These are phyloP conservation scores for Plebejus melissa DNA, from an alignment of 2,888 invertebrate genomes.

Conservation along the genomic window DNA sequence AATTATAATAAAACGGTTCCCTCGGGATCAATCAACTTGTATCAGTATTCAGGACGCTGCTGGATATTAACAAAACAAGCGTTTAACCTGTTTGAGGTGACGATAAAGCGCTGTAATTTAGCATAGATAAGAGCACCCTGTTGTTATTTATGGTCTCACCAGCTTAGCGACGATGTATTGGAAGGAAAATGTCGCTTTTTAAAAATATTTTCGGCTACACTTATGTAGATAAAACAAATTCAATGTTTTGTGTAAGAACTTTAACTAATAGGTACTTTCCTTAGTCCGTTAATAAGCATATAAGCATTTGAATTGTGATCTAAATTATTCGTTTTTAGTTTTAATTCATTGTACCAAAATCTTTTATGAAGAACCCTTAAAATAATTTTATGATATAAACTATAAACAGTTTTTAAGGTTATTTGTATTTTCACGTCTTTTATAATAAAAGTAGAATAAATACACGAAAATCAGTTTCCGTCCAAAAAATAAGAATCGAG, in stretches of 20 bases:
- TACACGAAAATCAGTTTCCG: not conserved
- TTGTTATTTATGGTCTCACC: conserved; percentile 45
- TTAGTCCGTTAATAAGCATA: too few species aligned
- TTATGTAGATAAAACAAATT: not conserved
- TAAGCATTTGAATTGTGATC: too few species aligned
- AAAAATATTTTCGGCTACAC: not conserved
- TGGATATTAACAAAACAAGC: conserved; percentile 45
- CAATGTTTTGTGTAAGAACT: too few species aligned
- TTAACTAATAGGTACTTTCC: too few species aligned
- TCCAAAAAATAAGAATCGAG: not conserved
- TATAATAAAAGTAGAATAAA: not conserved
- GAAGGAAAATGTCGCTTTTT: conserved; percentile 19
- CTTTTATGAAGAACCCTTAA: too few species aligned
- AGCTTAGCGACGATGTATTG: conserved; percentile 34
- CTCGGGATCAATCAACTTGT: conserved; percentile 37
- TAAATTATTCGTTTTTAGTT: too few species aligned
- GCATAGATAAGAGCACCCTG: conserved; percentile 49
- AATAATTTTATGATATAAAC: too few species aligned
- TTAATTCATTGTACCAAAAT: too few species aligned
- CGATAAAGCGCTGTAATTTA: conserved; percentile 50
- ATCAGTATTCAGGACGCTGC: conserved; percentile 44
- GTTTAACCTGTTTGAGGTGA: conserved; percentile 45
- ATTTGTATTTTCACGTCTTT: too few species aligned
- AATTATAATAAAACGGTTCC: conserved; percentile 26
- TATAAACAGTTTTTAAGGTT: too few species aligned